Evolutionary conservation across 2,797 vertebrate genomes (phyloP).

Genomic region (Bradypodion ventrale): DNA sequence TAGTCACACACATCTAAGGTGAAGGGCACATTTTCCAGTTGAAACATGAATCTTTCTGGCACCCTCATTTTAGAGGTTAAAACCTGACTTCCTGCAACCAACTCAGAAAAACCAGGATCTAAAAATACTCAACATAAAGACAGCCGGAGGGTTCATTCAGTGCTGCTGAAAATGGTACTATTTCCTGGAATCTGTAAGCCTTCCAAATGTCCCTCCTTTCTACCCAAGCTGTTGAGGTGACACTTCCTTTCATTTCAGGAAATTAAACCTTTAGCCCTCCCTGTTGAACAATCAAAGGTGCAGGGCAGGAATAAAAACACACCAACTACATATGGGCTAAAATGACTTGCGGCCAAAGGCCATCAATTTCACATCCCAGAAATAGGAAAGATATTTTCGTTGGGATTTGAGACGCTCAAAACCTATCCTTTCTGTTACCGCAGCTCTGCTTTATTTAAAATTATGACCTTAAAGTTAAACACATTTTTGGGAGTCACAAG

Average conservation of each 20-base stretch:
- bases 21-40: not conserved
- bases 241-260: not conserved
- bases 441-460: not conserved
- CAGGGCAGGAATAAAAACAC: not conserved
- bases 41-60: not conserved
- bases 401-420: not conserved
- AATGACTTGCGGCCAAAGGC: not conserved
- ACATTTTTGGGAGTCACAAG: not conserved
- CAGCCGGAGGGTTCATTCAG: not conserved
- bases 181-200: not conserved
- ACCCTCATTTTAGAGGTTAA: not conserved
- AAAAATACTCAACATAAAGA: slow-evolving; percentile 19
- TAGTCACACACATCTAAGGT: not conserved
- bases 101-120: slow-evolving; percentile 15
- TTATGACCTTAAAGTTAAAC: not conserved
- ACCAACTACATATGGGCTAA: not conserved
- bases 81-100: not conserved
- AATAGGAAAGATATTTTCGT: not conserved
- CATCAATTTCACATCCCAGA: not conserved
- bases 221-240: not conserved
- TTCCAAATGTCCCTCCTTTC: not conserved
- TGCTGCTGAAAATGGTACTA: not conserved
- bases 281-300: too few relatives aligned
- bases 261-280: not conserved
- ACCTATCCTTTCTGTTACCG: not conserved